Base-by-base conservation (phyloP, 2,888 invertebrate species). In the Sympetrum striolatum region DNA sequence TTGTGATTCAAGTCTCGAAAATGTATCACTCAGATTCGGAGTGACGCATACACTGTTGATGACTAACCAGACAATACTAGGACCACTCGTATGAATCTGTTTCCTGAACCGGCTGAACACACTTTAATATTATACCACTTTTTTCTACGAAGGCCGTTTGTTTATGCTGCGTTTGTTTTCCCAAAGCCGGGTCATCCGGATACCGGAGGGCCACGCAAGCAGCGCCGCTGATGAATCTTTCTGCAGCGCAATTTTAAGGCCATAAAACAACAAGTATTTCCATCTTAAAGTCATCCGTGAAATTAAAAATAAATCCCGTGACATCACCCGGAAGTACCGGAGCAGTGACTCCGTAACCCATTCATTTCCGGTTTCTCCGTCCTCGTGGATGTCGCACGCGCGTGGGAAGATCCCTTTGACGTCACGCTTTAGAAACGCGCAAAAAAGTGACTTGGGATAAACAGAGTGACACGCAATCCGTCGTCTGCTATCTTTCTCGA, bases 341-440 rank as follows among this genome's bases (percentile, higher is more conserved):
- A 82, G 58, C 82, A 18, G 86, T 86, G 86, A 86, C 86, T 86
- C 60, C 86, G 35, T 37, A 58, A 58, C 22, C 58, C 82, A 86
- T 86, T 86, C 86, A 86, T 86, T 86, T 86, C 86, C 86, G 86
- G 86, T 86, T 60, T 86, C 58, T 86, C 60, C 35, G 35, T 58
- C 31, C 73, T 58, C 58, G 86, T 35, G 58, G 58, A 82, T 31
- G 58, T 58, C 82, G 82, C 58, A n/a, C n/a, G 31, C 15, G 35
- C 35, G 58, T 64, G 86, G 73, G 73, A 73, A 31, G 73, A 31
- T 73, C 64, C 64, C 44, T 8, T 64, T 73, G 73, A 31, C 73
- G 73, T 73, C 73, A 31, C 73, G 15, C 31, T n/a, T 64, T 64
- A 64, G 22, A 6, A 60, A 60, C 22, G 31, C 12, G 73, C 73